These are phyloP conservation scores for Holacanthella duospinosa DNA, from an alignment of 2,888 invertebrate species.

Conservation along the genomic window DNA sequence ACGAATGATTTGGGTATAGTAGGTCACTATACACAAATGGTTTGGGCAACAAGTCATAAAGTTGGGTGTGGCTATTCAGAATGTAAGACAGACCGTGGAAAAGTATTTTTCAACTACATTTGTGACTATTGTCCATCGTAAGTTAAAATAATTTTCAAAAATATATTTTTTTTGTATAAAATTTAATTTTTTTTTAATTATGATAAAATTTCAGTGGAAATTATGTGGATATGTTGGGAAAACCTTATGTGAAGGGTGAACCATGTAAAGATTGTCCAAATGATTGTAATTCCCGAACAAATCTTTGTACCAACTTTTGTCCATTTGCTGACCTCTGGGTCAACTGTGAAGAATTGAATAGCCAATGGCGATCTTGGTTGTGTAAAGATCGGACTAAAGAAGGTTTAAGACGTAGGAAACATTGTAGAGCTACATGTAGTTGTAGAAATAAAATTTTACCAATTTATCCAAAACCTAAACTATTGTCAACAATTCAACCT, in stretches of 20 bases:
- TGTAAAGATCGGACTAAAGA: slow-evolving; percentile 49
- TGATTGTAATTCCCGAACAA: slow-evolving; percentile 49
- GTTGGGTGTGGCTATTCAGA: slow-evolving; percentile 65
- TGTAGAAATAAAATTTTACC: slow-evolving; percentile 51
- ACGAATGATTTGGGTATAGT: slow-evolving; percentile 52
- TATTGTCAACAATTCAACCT: neutral
- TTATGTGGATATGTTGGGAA: slow-evolving; percentile 50
- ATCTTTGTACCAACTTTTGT: slow-evolving; percentile 65
- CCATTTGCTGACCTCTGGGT: slow-evolving; percentile 53
- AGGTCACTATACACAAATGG: slow-evolving; percentile 73
- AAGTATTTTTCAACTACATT: slow-evolving; percentile 64
- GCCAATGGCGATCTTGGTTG: slow-evolving; percentile 51
- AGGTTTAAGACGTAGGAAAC: slow-evolving; percentile 47
- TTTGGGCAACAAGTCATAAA: slow-evolving; percentile 66
- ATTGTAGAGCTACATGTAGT: slow-evolving; percentile 63
- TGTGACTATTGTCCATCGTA: slow-evolving; percentile 77
- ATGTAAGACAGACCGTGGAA: slow-evolving; percentile 45
- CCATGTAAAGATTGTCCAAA: slow-evolving; percentile 57
- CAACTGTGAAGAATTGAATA: slow-evolving; percentile 57
- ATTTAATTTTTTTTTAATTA: no score
- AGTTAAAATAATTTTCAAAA: slow-evolving; percentile 41
- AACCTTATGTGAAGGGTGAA: slow-evolving; percentile 53
- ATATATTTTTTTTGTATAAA: neutral
- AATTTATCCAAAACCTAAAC: slow-evolving; percentile 16
- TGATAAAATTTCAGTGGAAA: slow-evolving; percentile 54